Base-by-base conservation (phyloP, 2,113 vertebrate species). In the Pleuronectes platessa region DNA sequence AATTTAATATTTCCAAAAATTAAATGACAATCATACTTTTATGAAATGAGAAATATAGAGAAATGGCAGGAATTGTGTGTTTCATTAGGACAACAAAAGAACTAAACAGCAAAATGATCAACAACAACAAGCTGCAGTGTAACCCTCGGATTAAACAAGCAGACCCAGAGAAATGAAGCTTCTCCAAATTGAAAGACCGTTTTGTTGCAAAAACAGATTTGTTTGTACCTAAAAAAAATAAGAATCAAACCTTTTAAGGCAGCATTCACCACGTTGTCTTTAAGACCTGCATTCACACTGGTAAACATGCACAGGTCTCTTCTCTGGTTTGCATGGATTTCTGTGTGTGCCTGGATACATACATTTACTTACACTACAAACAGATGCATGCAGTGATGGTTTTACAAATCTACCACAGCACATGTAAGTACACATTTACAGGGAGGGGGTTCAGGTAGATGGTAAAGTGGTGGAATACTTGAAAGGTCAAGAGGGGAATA, bases 181-280 rank as follows among this genome's bases (percentile, higher is more conserved):
- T 49, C 5, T 49, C 14, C 15, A 49, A 49, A 14, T 17, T 17
- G 14, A 49, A 49, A 49, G 45, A 18, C 4, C 15, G 5, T 18
- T 17, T 15, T 47, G 26, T 49, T 49, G 45, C 45, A 47, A 47
- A 47, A 49, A 49, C 2, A 15, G 17, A 18, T 18, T 18, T 49
- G 45, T 47, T 47, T 5, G 3, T 13, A 45, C 13, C 13, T 37
- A 10, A 2, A 12, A 12, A 51, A 51, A 51, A 31, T 31, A 31
- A 51, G 15, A 93, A 94, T 68, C 21, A 21, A 94, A 95, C 95
- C 88, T 95, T 95, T 95, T 95, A 51, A 6, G 91, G 90, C 90
- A 91, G 77, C 9, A 89, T 91, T 89, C n/a, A 11, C 2, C 53
- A 11, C 4, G 49, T 17, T 11, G 93, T 91, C 92, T 89, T 88